These are phyloP conservation scores for Oreochromis grahami DNA, from an alignment of 2,797 vertebrate genomes.

Conservation along the genomic window DNA sequence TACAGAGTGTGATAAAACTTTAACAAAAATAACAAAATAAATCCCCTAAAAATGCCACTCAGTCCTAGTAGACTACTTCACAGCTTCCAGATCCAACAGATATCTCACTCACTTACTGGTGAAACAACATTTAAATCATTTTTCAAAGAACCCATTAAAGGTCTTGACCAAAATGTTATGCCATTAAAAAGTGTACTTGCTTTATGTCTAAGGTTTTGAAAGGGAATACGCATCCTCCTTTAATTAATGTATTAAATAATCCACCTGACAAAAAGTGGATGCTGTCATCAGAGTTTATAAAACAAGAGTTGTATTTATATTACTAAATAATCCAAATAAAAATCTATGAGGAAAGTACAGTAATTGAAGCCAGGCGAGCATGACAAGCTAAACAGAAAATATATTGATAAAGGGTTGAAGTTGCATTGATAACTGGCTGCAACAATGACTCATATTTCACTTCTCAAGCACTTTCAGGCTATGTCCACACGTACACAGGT, in stretches of 20 bases:
- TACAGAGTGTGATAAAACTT: neutral
- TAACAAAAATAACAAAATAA: neutral
- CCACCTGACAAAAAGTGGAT: neutral
- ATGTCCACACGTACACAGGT: too few relatives aligned
- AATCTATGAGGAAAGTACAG: neutral
- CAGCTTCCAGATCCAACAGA: neutral
- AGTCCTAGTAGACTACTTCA: neutral
- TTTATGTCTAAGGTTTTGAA: neutral
- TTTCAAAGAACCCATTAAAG: neutral
- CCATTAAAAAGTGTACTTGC: neutral
- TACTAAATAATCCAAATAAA: neutral
- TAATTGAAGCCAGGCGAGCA: neutral
- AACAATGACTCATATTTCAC: neutral
- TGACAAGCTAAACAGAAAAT: neutral
- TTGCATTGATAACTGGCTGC: neutral
- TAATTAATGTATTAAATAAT: neutral
- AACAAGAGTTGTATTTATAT: neutral
- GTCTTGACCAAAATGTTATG: neutral
- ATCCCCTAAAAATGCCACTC: neutral
- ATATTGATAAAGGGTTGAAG: rapidly evolving
- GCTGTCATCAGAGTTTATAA: neutral
- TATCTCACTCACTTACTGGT: rapidly evolving
- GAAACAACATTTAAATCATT: neutral
- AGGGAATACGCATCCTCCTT: neutral
- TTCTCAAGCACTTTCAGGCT: neutral